Evolutionary conservation across 37 sponge, comb jelly and placozoan species (phyloP), one percentile per base, ranked within the genome.

Genomic region (Amphimedon queenslandica): DNA sequence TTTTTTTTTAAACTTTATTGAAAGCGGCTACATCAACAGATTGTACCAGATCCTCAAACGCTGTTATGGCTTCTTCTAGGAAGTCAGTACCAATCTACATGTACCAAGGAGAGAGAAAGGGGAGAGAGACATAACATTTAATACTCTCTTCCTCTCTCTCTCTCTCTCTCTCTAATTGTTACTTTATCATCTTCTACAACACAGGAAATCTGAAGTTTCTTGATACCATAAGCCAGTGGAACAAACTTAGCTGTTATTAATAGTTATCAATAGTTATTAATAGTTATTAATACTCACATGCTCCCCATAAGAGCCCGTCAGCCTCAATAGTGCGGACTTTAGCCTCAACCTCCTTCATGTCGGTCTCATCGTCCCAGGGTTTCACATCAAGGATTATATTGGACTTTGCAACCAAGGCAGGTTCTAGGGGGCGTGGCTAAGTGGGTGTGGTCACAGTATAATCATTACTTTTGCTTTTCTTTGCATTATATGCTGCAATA

Each of bases 111-210:
- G 13, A 67, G 11, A 21, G 20, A 53, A 20, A 53, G 55, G 13
- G n/a, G n/a, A n/a, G n/a, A n/a, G n/a, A n/a, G n/a, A n/a, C n/a
- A 23, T 21, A 61, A 61, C 10, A 29, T 29, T 61, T 29, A 61
- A 8, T n/a, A n/a, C n/a, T n/a, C n/a, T n/a, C n/a, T n/a, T n/a
- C n/a, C n/a, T 53, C 55, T 53, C 55, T 53, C 20, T 53, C 55
- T 20, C n/a, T n/a, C n/a, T n/a, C n/a, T n/a, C n/a, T n/a, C n/a
- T n/a, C n/a, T n/a, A n/a, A n/a, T n/a, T n/a, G 13, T 53, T 53
- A 87, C 88, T 80, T 93, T 93, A 47, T 93, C 94, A 37, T 96
- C 96, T 64, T 92, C 96, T 3, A 96, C 90, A 42, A 96, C 94
- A 78, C 96, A 95, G 34, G 76, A 69, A 8, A 96, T 96, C 65